Evolutionary conservation across 2,888 invertebrate species (phyloP).

Genomic region (Ypsolopha scabrella): DNA sequence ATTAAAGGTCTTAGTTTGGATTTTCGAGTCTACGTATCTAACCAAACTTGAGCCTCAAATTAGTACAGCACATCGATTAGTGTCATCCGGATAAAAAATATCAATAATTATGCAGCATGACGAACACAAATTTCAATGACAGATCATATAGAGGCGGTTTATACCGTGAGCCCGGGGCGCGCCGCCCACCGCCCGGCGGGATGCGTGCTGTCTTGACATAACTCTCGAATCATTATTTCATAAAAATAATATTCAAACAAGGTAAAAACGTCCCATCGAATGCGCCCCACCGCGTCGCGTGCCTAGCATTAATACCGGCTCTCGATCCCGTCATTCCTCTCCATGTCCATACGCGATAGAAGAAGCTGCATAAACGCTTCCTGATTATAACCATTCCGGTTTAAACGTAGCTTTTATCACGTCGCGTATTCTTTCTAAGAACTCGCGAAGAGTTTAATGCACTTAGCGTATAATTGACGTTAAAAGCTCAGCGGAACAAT

Average conservation of each 20-base stretch:
- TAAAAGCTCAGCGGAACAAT: not conserved
- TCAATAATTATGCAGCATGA: conserved; percentile 51
- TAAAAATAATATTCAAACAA: conserved; percentile 41
- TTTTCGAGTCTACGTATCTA: conserved; percentile 1
- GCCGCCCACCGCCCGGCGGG: conserved; percentile 35
- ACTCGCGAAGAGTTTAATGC: not conserved
- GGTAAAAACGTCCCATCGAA: conserved; percentile 19
- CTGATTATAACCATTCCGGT: conserved; percentile 1
- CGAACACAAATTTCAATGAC: conserved; percentile 55
- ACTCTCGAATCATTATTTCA: conserved; percentile 52
- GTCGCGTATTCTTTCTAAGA: not conserved
- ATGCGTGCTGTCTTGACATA: conserved; percentile 40
- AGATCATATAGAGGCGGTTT: conserved; percentile 37
- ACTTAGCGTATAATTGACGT: not conserved
- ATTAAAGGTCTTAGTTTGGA: not conserved
- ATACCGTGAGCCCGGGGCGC: conserved; percentile 27
- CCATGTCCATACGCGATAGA: not conserved
- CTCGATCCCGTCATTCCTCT: not conserved
- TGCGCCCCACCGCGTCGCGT: conserved; percentile 58
- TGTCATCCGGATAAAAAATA: conserved; percentile 24
- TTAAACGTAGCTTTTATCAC: not conserved
- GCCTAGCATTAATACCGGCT: conserved; percentile 10
- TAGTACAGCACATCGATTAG: conserved; percentile 14
- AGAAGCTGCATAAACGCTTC: conserved; percentile 2
- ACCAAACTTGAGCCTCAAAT: conserved; percentile 6